Base-by-base conservation (phyloP, 2,113 vertebrate species). In the Anarhynchus alexandrinus region DNA sequence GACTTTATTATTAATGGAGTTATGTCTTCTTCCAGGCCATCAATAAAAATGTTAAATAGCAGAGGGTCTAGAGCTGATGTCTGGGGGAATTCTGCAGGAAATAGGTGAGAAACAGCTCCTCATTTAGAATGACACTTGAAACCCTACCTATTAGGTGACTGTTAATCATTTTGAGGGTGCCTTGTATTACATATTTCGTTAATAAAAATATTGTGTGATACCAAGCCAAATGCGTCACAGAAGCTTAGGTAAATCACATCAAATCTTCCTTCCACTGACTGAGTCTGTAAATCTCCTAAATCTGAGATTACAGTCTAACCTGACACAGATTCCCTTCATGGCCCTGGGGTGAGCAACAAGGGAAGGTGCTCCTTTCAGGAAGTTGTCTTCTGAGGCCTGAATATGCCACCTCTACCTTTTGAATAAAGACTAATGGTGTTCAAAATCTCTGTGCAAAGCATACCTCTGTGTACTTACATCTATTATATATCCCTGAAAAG, bases 181-280 rank as follows among this genome's bases (percentile, higher is more conserved):
- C 38, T 47, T 74, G 6, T 40, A 55, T 74, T 78, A 70, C 34
- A 38, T 84, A 71, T 62, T 95, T 96, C 32, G 52, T 88, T 94
- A 92, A 89, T 45, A 81, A 94, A 95, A 94, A 67, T 70, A 51
- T 40, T 40, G 47, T 78, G 72, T 93, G 77, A 84, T 95, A 89
- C 18, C 47, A 93, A 96, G 91, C 73, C 94, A 91, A 94, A 96
- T 79, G 69, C 25, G 0, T 95, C 93, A 95, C 71, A 86, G 67
- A 88, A 81, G 67, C 67, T 92, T 94, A 91, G 71, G 55, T 73
- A 81, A 95, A 93, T 95, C 94, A 94, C 67, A 92, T 92, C 86
- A 94, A 83, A 42, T 81, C 59, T 93, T 93, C 66, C 52, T 92
- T 92, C 91, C 76, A 90, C 93, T 88, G 69, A 25, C 65, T 91